phyloP scores from a whole-genome alignment of 2,888 invertebrate species.

The Ceriagrion tenellum region DNA sequence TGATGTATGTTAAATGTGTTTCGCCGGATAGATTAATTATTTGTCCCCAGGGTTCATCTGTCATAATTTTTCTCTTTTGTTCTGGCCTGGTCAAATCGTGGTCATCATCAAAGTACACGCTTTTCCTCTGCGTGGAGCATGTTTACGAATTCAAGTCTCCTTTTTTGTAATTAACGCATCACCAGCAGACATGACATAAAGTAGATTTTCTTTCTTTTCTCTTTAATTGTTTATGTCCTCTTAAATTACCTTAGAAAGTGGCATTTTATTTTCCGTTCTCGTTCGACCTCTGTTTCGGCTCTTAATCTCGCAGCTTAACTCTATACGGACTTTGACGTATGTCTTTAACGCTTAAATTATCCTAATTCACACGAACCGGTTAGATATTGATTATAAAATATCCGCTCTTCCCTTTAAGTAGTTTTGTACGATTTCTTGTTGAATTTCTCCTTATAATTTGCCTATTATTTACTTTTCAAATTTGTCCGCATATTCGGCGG shows the following conservation, averaged over 20 bases:
- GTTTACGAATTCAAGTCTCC: not conserved
- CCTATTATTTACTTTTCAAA: not conserved
- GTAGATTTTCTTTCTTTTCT: too few relatives aligned
- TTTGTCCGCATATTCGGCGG: not conserved
- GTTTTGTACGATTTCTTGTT: too few relatives aligned
- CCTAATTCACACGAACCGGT: too few relatives aligned
- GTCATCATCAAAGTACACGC: not conserved
- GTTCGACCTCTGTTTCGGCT: not conserved
- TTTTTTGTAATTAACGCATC: not conserved
- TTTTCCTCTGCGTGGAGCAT: not conserved
- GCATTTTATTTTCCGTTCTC: not conserved
- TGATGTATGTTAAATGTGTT: too few relatives aligned
- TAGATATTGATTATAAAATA: too few relatives aligned
- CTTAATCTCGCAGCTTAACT: too few relatives aligned
- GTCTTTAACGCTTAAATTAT: too few relatives aligned
- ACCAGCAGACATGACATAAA: not conserved
- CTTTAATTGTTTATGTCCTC: too few relatives aligned
- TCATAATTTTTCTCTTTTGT: not conserved
- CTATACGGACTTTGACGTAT: too few relatives aligned
- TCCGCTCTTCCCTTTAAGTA: too few relatives aligned
- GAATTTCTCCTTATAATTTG: not conserved
- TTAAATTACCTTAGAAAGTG: not conserved
- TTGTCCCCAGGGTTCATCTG: not conserved
- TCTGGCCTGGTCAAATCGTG: not conserved
- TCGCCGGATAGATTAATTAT: too few relatives aligned